Evolutionary conservation across 2,888 invertebrate genomes (phyloP).

Genomic region (Danaus chrysippus): DNA sequence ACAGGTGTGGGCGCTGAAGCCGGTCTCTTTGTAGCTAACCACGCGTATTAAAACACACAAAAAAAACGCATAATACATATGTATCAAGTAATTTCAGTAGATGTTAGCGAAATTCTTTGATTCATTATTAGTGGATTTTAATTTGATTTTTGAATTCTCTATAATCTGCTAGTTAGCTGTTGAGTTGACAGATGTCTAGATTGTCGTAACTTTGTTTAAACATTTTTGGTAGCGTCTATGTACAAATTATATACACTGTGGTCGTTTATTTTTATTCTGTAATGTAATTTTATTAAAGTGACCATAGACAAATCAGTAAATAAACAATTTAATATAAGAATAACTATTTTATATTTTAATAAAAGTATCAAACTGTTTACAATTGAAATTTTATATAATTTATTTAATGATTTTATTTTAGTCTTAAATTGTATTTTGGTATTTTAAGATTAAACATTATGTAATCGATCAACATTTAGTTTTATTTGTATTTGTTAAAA

Average conservation of each 20-base stretch:
- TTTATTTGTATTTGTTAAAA: conserved; percentile 26
- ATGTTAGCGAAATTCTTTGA: neutral
- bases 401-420: conserved; percentile 38
- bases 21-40: conserved; percentile 96
- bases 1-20: conserved; percentile 92
- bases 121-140: too few species aligned
- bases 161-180: too few species aligned
- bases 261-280: conserved; percentile 32
- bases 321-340: conserved; percentile 10
- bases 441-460: conserved; percentile 44
- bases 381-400: conserved; percentile 35
- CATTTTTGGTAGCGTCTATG: neutral
- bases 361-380: conserved; percentile 22
- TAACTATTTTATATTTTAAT: conserved; percentile 27
- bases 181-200: too few species aligned
- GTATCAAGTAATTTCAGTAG: conserved; percentile 7
- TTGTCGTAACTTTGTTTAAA: too few species aligned
- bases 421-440: conserved; percentile 44
- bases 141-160: too few species aligned
- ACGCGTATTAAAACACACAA: conserved; percentile 89
- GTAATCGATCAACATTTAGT: conserved; percentile 34
- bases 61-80: conserved; percentile 11
- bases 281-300: conserved; percentile 13
- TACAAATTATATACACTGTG: conserved; percentile 27
- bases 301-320: conserved; percentile 10